phyloP scores from a whole-genome alignment of 2,113 vertebrate species.

The Gopherus evgoodei region DNA sequence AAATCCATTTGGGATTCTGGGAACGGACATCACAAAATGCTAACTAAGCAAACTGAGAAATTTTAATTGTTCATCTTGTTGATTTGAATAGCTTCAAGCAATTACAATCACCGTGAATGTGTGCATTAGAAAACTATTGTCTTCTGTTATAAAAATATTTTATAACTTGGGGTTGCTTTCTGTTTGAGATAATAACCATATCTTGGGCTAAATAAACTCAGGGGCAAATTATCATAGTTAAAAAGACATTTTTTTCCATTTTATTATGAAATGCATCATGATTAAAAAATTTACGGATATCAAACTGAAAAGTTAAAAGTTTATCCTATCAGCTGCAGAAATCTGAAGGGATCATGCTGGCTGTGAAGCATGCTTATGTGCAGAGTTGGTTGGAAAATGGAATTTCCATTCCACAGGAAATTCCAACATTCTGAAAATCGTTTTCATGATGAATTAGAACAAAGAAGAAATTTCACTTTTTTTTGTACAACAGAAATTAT shows the following conservation, averaged over 20 bases:
- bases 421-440: too few species aligned
- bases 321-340: background rate
- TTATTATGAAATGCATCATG: background rate
- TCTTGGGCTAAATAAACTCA: background rate
- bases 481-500: too few species aligned
- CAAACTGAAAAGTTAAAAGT: background rate
- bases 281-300: background rate
- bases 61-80: conserved; percentile 4
- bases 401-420: background rate
- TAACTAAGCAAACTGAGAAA: background rate
- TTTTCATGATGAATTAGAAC: too few species aligned
- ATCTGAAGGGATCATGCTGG: background rate
- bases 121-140: background rate
- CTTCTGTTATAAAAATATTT: background rate
- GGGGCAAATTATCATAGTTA: background rate
- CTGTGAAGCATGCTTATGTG: background rate
- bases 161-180: background rate
- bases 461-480: too few species aligned
- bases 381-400: background rate
- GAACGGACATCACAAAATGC: background rate
- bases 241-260: background rate
- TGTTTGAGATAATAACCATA: background rate
- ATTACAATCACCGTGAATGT: background rate
- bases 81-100: background rate
- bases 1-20: background rate